These are phyloP conservation scores for Dysidea cf. avara DNA, from an alignment of 37 sponge, comb jelly and placozoan genomes.

Conservation along the genomic window DNA sequence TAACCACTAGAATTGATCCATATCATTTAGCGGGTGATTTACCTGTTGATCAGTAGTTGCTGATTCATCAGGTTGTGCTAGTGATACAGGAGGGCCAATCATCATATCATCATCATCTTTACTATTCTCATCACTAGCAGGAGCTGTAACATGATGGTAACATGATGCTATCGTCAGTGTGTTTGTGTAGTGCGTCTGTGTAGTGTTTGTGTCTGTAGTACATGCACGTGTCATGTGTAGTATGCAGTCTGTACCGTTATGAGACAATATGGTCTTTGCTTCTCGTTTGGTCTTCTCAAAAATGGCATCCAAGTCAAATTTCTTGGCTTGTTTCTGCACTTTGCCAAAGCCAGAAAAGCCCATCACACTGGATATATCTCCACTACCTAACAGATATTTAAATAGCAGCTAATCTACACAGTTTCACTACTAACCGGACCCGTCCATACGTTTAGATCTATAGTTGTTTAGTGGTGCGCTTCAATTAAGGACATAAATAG, in stretches of 20 bases:
- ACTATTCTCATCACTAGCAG: neutral
- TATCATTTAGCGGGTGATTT: neutral
- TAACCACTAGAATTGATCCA: neutral
- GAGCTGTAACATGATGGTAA: no score
- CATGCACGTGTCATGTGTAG: constrained; percentile 6
- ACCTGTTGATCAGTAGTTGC: neutral
- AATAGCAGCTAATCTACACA: no score
- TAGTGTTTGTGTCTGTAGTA: neutral
- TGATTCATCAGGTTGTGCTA: constrained; percentile 15
- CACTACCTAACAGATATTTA: no score
- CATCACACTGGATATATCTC: constrained; percentile 36
- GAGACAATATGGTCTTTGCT: no score
- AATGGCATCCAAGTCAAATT: constrained; percentile 89
- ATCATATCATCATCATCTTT: constrained; percentile 31
- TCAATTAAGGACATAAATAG: no score
- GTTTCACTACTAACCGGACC: no score
- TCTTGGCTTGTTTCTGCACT: constrained; percentile 74
- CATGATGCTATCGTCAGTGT: neutral
- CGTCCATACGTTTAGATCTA: no score
- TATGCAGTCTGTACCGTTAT: constrained; percentile 31
- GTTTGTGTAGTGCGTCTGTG: neutral
- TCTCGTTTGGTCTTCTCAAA: constrained; percentile 73
- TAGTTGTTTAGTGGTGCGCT: no score
- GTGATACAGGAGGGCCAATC: constrained; percentile 68
- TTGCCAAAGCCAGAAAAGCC: constrained; percentile 68